Evolutionary conservation across 2,888 invertebrate genomes (phyloP), one percentile per base, ranked within the genome.

Genomic region (Plebejus anna): DNA sequence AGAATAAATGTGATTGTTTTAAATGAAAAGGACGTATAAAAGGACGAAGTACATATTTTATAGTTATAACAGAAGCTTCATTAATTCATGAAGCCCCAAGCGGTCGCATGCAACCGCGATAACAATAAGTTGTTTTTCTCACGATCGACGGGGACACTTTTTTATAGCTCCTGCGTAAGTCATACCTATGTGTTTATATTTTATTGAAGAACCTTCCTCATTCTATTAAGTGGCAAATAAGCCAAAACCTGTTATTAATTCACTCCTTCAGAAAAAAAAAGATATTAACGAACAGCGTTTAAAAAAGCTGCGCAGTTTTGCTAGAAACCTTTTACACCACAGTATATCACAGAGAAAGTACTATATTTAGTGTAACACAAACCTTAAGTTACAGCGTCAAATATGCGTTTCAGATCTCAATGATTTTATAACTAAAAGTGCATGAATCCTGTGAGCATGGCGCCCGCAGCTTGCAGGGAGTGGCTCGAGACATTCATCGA

Each of bases 401-500:
- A 66, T 32, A 32, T 36, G 66, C 32, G 22, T 71, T 73, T 32
- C 28, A 51, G 73, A 55, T 32, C 55, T 73, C 22, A 47, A 4
- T 73, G 73, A 3, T 16, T 5, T 28, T 55, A 28, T 55, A 42
- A 9, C 16, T 66, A 13, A 32, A 66, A 36, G 36, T 3, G 4
- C 32, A 16, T 4, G 4, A 66, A 66, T 72, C 22, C 5, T 11
- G 11, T 72, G 42, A 72, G 22, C 47, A 75, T 57, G 59, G 61
- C 77, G 36, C 75, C 57, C 13, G 32, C 42, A 32, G 32, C 70
- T 47, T 57, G 38, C 28, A 71, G 77, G 16, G 77, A 77, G 61
- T 77, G 77, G 75, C 75, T 75, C 13, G 77, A 72, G 32, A 16
- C 75, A 59, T 75, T 77, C 36, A 77, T 77, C 16, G 59, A 61